A percentile compares a stretch with the other conserved stretches of the same genome.
Evolutionary conservation across 2,797 vertebrate genomes (phyloP).

Genomic region (Acanthornis magna): DNA sequence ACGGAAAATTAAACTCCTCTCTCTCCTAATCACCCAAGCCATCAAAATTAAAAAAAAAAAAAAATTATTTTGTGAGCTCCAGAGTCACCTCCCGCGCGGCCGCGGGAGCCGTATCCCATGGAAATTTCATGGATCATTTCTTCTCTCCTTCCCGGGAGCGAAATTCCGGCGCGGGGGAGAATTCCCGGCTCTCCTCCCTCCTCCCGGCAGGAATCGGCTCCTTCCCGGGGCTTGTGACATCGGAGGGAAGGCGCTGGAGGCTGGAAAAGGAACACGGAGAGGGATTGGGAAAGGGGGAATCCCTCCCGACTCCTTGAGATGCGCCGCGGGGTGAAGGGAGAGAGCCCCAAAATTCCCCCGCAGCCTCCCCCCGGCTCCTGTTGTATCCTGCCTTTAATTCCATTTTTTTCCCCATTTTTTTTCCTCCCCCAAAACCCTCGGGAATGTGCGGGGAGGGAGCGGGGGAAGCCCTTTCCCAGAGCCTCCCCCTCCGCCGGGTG

Average conservation of each 20-base stretch:
- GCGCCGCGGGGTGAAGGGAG: fast-evolving
- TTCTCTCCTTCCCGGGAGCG: constrained; percentile 32
- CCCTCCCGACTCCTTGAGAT: neutral
- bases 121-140: constrained; percentile 49
- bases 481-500: fast-evolving
- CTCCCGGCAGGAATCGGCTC: neutral
- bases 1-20: too few species aligned
- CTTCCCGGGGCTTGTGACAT: neutral
- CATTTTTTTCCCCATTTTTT: fast-evolving
- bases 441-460: fast-evolving
- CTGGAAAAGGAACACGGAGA: neutral
- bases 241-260: neutral
- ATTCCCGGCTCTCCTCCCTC: neutral
- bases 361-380: neutral
- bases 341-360: neutral
- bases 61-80: neutral
- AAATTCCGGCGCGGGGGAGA: neutral
- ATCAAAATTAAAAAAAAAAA: neutral
- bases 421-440: neutral
- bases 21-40: neutral
- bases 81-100: neutral
- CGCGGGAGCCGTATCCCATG: neutral
- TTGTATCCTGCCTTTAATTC: fast-evolving
- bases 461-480: fast-evolving
- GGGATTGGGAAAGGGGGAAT: neutral